phyloP scores from a whole-genome alignment of 2,113 vertebrate genomes.

The Apistogramma diplotaenia region DNA sequence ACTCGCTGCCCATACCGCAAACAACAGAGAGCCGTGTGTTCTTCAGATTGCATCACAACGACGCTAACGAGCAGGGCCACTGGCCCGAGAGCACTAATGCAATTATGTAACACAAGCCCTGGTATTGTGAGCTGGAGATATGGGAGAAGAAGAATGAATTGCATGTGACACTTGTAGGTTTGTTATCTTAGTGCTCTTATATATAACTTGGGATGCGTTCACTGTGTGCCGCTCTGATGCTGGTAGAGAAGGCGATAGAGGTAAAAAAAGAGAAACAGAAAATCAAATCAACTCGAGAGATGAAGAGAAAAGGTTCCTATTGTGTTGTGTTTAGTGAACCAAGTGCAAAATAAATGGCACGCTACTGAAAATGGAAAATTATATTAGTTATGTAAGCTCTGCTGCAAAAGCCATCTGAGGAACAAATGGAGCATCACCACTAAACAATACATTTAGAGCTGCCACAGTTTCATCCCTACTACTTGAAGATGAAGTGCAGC shows the following conservation, averaged over 20 bases:
- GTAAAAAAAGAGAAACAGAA: background rate
- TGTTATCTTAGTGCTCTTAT: constrained; percentile 31
- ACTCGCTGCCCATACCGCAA: constrained; percentile 49
- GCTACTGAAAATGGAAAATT: background rate
- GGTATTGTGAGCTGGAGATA: constrained; percentile 15
- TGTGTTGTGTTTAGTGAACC: background rate
- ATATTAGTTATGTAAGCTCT: constrained; percentile 60
- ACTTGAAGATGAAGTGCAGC: constrained; percentile 45
- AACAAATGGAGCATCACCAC: constrained; percentile 61
- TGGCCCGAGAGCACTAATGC: constrained; percentile 67
- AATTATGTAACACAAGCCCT: constrained; percentile 69
- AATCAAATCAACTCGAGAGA: background rate
- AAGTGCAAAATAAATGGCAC: background rate
- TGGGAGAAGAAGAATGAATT: constrained; percentile 34
- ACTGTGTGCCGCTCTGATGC: background rate
- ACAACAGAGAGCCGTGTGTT: constrained; percentile 69
- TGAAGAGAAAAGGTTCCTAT: background rate
- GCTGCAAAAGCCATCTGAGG: constrained; percentile 34
- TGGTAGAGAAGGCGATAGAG: background rate
- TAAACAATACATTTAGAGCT: constrained; percentile 72
- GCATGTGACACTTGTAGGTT: constrained; percentile 58
- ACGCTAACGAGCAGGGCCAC: constrained; percentile 62
- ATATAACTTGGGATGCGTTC: background rate
- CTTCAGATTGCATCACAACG: constrained; percentile 61
- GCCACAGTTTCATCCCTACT: constrained; percentile 24